Evolutionary conservation across 2,113 vertebrate genomes (phyloP).

Genomic region (Periophthalmodon schlosseri): DNA sequence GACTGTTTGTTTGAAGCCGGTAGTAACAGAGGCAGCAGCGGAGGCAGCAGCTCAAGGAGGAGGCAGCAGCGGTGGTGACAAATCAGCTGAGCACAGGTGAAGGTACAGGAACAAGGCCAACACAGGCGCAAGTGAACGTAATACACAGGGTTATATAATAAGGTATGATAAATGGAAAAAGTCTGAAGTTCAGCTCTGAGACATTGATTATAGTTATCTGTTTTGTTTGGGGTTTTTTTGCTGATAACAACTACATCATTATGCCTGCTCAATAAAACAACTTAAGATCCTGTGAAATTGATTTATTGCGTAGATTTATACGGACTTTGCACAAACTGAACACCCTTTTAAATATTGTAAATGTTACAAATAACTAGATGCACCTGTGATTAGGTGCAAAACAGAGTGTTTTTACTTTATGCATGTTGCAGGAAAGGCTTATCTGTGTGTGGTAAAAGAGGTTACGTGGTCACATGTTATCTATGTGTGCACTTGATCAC

Average conservation of each 20-base stretch:
- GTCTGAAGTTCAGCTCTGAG: slow-evolving; percentile 32
- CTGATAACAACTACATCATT: slow-evolving; percentile 38
- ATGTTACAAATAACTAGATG: too few relatives aligned
- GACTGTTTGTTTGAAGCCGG: slow-evolving; percentile 22
- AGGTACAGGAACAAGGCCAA: slow-evolving; percentile 35
- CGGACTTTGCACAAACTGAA: neutral
- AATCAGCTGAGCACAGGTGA: slow-evolving; percentile 55
- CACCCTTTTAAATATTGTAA: neutral
- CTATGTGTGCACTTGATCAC: neutral
- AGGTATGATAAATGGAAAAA: neutral
- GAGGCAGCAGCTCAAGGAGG: slow-evolving; percentile 36
- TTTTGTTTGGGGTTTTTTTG: neutral
- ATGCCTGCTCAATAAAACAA: neutral
- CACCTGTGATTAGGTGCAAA: neutral
- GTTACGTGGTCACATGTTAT: neutral
- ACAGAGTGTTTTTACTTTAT: neutral
- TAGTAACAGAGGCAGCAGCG: neutral
- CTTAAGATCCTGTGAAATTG: neutral
- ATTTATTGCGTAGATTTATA: neutral
- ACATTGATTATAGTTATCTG: slow-evolving; percentile 10
- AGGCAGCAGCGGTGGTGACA: slow-evolving; percentile 38
- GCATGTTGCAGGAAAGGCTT: neutral
- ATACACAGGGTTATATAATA: slow-evolving; percentile 16
- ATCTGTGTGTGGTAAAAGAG: neutral
- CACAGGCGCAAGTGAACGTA: neutral